Evolutionary conservation across 1,140 invertebrate genomes (phyloP), one percentile per base, ranked within the genome.

Genomic region (Microplitis demolitor): DNA sequence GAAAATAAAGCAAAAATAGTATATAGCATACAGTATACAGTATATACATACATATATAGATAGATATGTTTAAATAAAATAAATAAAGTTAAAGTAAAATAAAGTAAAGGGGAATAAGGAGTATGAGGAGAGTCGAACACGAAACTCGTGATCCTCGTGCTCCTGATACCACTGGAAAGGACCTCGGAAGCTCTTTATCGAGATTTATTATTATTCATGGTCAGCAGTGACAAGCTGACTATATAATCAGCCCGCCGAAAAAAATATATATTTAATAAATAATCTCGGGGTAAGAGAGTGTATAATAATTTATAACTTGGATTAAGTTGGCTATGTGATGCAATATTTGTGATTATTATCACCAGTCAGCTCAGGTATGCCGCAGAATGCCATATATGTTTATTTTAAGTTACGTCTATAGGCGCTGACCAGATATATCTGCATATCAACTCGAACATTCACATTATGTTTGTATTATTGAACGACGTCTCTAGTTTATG

Each of bases 161-260:
- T 78, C 76, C 74, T 78, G 76, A 78, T 82, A 79, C 76, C 66
- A 69, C 35, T 51, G n/a, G 9, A 45, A 50, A 58, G 35, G 61
- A 13, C 54, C 58, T 63, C 54, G 50, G 63, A 67, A 70, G 73
- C 58, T 53, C 74, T 72, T 72, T 78, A 82, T 81, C 78, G 75
- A 74, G 78, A 82, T 82, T 78, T 80, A 80, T 79, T 81, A 82
- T 82, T 82, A 82, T 80, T 80, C 80, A 79, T 78, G 76, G 79
- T 76, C 76, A 78, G 68, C 68, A 72, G 71, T 77, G 78, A 78
- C 78, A 77, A 80, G 76, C 3, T 67, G 50, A 9, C 45, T 13
- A 11, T 24, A 24, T 24, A 58, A 31, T 58, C 56, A 11, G 24
- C 24, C 24, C 14, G 54, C 24, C 8, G 8, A 31, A 24, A 31